Percentiles rank a stretch among this genome's conserved stretches.
Conservation (phyloP, 2,888 invertebrate genomes). For the Caradrina kadenii region DNA sequence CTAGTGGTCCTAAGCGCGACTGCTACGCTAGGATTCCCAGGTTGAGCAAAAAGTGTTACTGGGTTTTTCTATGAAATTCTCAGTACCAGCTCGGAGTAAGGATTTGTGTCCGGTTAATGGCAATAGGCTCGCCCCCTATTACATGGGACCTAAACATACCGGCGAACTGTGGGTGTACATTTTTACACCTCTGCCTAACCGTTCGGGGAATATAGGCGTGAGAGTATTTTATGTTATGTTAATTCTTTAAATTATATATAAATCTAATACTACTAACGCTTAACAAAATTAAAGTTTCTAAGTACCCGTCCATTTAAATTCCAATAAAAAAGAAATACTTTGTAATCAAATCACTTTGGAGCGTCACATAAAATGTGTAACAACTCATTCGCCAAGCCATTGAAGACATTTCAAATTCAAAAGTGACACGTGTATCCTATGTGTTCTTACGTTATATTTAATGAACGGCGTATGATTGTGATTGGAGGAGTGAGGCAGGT, state of each 20-base stretch:
- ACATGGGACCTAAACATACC: too few relatives aligned
- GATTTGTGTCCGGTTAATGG: too few relatives aligned
- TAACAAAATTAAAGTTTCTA: not conserved
- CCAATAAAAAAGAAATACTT: not conserved
- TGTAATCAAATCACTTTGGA: constrained; percentile 29
- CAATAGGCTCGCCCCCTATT: too few relatives aligned
- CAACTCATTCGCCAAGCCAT: constrained; percentile 34
- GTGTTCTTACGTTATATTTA: constrained; percentile 60
- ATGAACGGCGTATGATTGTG: constrained; percentile 60
- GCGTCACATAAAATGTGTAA: constrained; percentile 26
- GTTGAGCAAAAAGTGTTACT: too few relatives aligned
- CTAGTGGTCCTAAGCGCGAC: too few relatives aligned
- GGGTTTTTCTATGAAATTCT: too few relatives aligned
- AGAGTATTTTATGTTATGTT: too few relatives aligned
- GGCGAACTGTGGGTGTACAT: too few relatives aligned
- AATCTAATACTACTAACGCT: not conserved
- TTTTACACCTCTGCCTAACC: too few relatives aligned
- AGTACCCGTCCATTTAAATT: not conserved
- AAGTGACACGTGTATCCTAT: constrained; percentile 60
- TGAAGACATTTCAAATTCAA: constrained; percentile 51
- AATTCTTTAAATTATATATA: not conserved
- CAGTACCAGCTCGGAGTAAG: too few relatives aligned
- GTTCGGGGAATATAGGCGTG: too few relatives aligned
- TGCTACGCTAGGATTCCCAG: too few relatives aligned
- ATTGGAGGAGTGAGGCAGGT: constrained; percentile 76